Evolutionary conservation across 2,797 vertebrate genomes (phyloP).

Genomic region (Euthynnus affinis): DNA sequence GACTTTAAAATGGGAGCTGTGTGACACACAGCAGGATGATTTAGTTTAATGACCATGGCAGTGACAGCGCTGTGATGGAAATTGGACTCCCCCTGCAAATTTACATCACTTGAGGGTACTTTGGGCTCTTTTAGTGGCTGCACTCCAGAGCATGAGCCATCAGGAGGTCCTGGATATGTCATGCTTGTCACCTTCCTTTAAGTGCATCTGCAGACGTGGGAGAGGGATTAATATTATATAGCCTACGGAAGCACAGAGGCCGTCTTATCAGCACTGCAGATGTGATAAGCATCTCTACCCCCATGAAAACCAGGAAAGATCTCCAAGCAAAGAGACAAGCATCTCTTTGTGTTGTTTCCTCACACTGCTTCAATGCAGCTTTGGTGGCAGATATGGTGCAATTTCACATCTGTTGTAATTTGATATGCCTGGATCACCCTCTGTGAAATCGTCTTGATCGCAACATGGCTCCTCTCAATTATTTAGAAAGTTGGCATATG

Average conservation of each 20-base stretch:
- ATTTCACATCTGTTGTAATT: conserved; percentile 86
- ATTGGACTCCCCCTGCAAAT: conserved; percentile 87
- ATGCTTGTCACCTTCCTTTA: conserved; percentile 90
- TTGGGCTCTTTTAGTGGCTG: conserved; percentile 85
- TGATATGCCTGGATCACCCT: conserved; percentile 81
- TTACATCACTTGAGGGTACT: conserved; percentile 87
- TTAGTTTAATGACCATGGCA: conserved; percentile 88
- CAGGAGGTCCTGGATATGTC: conserved; percentile 90
- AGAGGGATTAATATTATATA: conserved; percentile 90
- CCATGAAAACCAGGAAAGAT: conserved; percentile 80
- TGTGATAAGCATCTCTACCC: conserved; percentile 84
- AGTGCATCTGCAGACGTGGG: conserved; percentile 86
- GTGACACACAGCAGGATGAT: conserved; percentile 86
- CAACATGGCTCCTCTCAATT: conserved; percentile 82
- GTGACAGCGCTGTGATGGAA: conserved; percentile 86
- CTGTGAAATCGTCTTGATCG: conserved; percentile 84
- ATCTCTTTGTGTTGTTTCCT: conserved; percentile 82
- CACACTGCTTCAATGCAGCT: conserved; percentile 74
- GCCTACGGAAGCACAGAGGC: conserved; percentile 85
- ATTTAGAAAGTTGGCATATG: conserved; percentile 83
- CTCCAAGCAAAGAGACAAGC: conserved; percentile 80
- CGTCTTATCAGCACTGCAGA: conserved; percentile 85
- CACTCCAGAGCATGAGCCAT: conserved; percentile 85
- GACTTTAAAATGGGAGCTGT: conserved; percentile 82
- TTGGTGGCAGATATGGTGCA: conserved; percentile 79